Base-by-base conservation (phyloP, 2,888 invertebrate species). In the Stegana nigrithorax region DNA sequence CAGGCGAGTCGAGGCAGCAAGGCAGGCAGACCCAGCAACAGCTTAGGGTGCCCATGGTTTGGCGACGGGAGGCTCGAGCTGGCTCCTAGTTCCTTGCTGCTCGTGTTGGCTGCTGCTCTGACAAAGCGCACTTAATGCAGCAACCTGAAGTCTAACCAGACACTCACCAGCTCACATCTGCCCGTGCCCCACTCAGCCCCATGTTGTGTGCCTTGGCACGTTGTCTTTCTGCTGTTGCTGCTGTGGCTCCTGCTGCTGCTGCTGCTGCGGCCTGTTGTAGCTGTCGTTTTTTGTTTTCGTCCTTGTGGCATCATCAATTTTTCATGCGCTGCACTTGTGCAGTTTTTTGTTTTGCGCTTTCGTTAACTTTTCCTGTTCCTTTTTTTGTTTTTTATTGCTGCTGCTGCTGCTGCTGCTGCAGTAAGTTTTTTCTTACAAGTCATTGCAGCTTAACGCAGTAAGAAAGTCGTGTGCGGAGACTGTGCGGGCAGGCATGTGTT, bases 281-380 rank as follows among this genome's bases (percentile, higher is more conserved):
- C 12, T 19, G 19, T 4, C 51, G 29, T 53, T 32, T 32, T 55
- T 19, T 55, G 23, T 55, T n/a, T 32, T 63, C 65, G 50, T 65
- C 45, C 59, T 63, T 62, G 65, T 57, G 62, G 62, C 63, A 64
- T 44, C 67, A 67, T 67, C 65, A 67, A 65, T 67, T 59, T 65
- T 67, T 61, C 62, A 67, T 66, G 64, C 44, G 60, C 62, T 66
- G 36, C 60, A 66, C 64, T 66, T 60, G 62, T 42, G 59, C 14
- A 27, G 61, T 45, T 29, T 23, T 10, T 7, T 25, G 58, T 58
- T 59, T 64, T n/a, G 29, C 53, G 19, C 21, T 47, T 42, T 59
- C 56, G 45, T 55, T 59, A 10, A 17, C 19, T 45, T 45, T 55
- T 36, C 10, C n/a, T 47, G 23, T 23, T 47, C 10, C 14, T 17